Conservation (phyloP, 64 coral and sea anemone genomes). For the Astreopora myriophthalma region DNA sequence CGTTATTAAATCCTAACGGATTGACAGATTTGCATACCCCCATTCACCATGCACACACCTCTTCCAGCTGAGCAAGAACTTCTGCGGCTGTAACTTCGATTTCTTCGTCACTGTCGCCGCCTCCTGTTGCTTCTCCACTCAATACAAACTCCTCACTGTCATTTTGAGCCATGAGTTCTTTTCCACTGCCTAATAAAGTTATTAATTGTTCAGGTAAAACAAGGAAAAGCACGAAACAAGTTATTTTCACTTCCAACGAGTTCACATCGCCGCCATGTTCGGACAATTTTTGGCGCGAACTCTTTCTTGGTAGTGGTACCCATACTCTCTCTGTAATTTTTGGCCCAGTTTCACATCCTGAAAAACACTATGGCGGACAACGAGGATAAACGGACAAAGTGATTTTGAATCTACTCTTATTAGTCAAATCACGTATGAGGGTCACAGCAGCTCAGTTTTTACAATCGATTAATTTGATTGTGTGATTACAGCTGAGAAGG, state of each 20-base stretch:
- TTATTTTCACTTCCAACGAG: not conserved
- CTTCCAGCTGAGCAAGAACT: slow-evolving; percentile 82
- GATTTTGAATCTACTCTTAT: too few relatives aligned
- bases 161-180: slow-evolving; percentile 65
- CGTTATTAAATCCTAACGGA: too few relatives aligned
- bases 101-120: slow-evolving; percentile 88
- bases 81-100: slow-evolving; percentile 96
- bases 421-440: too few relatives aligned
- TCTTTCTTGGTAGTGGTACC: not conserved
- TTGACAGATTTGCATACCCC: too few relatives aligned
- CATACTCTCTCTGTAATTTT: not conserved
- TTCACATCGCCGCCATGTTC: not conserved
- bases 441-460: too few relatives aligned
- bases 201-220: not conserved
- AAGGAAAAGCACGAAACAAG: not conserved
- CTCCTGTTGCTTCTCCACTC: slow-evolving; percentile 22
- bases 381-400: not conserved
- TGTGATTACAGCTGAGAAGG: too few relatives aligned
- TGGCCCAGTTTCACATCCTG: not conserved
- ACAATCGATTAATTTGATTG: not conserved
- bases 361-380: not conserved
- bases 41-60: too few relatives aligned
- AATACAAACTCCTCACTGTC: slow-evolving; percentile 37
- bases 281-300: not conserved
- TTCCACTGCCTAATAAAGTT: not conserved